These are phyloP conservation scores for Smutsia temminckii DNA, from an alignment of 2,797 vertebrate genomes.

Conservation along the genomic window DNA sequence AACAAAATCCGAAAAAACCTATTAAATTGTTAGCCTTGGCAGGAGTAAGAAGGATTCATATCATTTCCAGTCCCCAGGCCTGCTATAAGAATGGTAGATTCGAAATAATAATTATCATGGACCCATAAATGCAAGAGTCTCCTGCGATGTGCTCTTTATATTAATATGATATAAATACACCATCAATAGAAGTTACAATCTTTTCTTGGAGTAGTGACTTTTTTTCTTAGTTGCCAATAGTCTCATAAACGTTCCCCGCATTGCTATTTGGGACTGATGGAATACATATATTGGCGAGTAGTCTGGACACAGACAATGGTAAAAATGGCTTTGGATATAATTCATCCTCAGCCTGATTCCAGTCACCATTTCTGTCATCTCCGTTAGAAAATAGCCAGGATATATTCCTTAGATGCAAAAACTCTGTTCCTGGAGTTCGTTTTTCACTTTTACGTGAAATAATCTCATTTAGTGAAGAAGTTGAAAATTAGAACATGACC, in stretches of 20 bases:
- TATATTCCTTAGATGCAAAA: background rate
- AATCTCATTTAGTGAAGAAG: background rate
- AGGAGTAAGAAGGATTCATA: background rate
- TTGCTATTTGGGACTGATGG: background rate
- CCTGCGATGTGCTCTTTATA: background rate
- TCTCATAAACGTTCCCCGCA: background rate
- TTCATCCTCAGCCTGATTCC: background rate
- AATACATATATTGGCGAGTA: background rate
- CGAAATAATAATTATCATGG: background rate
- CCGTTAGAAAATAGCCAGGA: background rate
- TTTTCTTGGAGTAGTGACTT: background rate
- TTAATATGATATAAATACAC: background rate
- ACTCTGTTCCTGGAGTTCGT: background rate
- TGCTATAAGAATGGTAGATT: background rate
- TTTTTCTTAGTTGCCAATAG: background rate
- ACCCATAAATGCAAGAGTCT: background rate
- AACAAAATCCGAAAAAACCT: background rate
- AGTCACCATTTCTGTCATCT: background rate
- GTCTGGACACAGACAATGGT: background rate
- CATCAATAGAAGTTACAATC: background rate
- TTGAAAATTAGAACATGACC: background rate
- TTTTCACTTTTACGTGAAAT: background rate
- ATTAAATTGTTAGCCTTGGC: background rate
- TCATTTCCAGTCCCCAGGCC: background rate
- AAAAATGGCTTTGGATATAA: background rate